phyloP scores from a whole-genome alignment of 2,888 invertebrate species.

The Adelognathus sp. region DNA sequence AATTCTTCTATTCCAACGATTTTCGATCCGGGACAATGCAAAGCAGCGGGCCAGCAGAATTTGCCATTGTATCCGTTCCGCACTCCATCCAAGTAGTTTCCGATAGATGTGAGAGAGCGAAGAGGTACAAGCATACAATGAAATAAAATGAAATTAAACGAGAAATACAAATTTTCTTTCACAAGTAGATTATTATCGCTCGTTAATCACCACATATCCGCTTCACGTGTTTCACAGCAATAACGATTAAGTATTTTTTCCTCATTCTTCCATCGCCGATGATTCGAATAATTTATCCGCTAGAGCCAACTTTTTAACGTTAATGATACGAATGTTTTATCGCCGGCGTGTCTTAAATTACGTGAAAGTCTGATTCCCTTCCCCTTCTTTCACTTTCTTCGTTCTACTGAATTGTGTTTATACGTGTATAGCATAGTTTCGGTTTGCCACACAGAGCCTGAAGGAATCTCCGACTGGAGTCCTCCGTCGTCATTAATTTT shows the following conservation, averaged over 20 bases:
- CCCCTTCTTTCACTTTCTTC: conserved; percentile 53
- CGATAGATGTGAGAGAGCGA: background rate
- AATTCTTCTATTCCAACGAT: conserved; percentile 35
- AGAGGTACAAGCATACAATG: background rate
- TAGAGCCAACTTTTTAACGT: conserved; percentile 42
- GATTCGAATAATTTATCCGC: conserved; percentile 54
- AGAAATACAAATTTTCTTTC: conserved; percentile 32
- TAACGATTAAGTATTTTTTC: conserved; percentile 64
- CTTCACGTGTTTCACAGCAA: conserved; percentile 33
- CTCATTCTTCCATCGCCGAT: conserved; percentile 20
- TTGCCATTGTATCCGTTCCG: background rate
- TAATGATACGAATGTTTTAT: conserved; percentile 64
- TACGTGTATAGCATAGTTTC: background rate
- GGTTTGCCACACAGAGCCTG: background rate
- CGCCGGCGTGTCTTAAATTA: conserved; percentile 62
- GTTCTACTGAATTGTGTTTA: background rate
- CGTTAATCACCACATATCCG: conserved; percentile 40
- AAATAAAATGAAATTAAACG: background rate
- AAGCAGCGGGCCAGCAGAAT: background rate
- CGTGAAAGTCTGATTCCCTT: conserved; percentile 42
- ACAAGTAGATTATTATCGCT: conserved; percentile 25
- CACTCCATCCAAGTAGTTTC: background rate
- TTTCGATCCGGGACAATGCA: conserved; percentile 24
- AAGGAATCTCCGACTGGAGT: background rate
- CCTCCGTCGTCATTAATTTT: background rate